Evolutionary conservation across 2,113 vertebrate genomes (phyloP), one percentile per base, ranked within the genome.

Genomic region (Syrmaticus mikado): DNA sequence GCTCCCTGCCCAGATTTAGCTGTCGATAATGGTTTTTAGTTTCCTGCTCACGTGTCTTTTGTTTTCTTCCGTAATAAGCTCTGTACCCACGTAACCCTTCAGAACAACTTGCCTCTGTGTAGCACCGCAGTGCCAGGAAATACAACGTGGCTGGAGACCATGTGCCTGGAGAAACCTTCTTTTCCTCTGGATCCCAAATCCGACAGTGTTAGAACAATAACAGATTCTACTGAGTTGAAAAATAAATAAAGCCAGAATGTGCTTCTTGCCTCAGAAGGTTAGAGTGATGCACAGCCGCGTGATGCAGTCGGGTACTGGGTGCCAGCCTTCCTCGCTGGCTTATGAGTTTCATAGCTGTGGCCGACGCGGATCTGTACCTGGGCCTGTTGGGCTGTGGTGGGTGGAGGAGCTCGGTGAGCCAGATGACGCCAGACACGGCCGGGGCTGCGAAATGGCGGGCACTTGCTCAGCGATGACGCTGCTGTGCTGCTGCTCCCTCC

Each of bases 221-320:
- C 48, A 43, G 38, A 27, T 20, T 52, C 48, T 40, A 53, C 41
- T 16, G 38, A 41, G 10, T 34, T 65, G 40, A 50, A 32, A 64
- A 48, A 22, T 10, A 48, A 48, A 50, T 9, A 40, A n/a, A 66
- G 40, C 48, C 28, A 15, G 27, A 79, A 27, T 5, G 48, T 25
- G 76, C 30, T 53, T 55, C 32, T 65, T 50, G 22, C 38, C 27
- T 93, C 91, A 83, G 38, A 38, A 38, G 38, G 67, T 82, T 71
- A 32, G 55, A 77, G 30, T 0, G 30, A 72, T 58, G 61, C 46
- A 3, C 0, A 5, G 60, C 30, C 5, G 6, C 68, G 15, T 0
- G 6, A 19, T n/a, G 43, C 53, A 25, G 40, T 13, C 25, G 43
- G 53, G 18, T 19, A 10, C 24, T 7, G 9, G 36, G 36, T 64